phyloP scores from a whole-genome alignment of 2,113 vertebrate genomes.

The Boulengeromyrus knoepffleri region DNA sequence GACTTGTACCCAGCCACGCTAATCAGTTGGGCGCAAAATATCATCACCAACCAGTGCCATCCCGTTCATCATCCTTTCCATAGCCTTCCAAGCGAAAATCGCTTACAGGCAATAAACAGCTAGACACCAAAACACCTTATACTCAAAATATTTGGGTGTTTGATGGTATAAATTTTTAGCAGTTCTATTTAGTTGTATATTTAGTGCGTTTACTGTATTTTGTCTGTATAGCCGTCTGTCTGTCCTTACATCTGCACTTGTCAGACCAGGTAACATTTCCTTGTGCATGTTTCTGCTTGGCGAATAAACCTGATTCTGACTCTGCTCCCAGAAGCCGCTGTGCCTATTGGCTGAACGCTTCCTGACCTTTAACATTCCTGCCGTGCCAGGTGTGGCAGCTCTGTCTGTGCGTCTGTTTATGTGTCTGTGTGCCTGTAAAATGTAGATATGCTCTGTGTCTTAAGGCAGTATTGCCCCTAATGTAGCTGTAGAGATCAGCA shows the following conservation, averaged over 20 bases:
- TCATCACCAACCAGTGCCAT: not conserved
- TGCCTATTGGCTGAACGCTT: not conserved
- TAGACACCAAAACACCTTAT: not conserved
- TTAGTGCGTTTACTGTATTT: not conserved
- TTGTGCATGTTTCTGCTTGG: not conserved
- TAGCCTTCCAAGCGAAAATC: not conserved
- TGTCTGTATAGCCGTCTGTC: not conserved
- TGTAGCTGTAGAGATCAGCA: not conserved
- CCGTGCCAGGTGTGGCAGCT: not conserved
- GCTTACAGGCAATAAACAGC: not conserved
- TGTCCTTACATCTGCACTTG: not conserved
- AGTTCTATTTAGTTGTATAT: not conserved
- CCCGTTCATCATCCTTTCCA: not conserved
- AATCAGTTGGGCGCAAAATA: not conserved
- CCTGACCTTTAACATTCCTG: not conserved
- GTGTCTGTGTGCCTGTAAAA: not conserved
- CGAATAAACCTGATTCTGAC: not conserved
- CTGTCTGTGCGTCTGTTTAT: not conserved
- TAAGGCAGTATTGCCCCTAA: not conserved
- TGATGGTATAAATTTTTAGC: not conserved
- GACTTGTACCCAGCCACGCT: not conserved
- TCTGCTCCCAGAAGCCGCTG: not conserved
- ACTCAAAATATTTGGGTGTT: not conserved
- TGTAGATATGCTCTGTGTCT: not conserved
- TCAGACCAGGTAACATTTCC: not conserved